Evolutionary conservation across 2,888 invertebrate genomes (phyloP).

Genomic region (Synanthedon myopaeformis): DNA sequence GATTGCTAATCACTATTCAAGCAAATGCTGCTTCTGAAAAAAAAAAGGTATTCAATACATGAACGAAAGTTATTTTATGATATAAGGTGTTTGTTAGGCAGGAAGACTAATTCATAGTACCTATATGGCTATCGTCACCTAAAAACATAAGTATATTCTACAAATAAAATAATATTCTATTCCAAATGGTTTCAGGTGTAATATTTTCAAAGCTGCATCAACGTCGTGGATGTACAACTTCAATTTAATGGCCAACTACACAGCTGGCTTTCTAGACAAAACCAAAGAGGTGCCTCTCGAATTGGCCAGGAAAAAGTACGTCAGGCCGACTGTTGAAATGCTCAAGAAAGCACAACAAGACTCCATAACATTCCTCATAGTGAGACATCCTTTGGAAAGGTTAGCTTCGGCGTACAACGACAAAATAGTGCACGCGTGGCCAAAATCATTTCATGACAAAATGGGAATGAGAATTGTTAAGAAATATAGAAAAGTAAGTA

Average conservation of each 20-base stretch:
- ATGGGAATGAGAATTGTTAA: constrained; percentile 82
- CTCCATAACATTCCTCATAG: constrained; percentile 84
- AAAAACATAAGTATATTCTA: no score
- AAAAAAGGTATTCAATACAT: no score
- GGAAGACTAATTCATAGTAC: no score
- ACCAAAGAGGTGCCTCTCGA: constrained; percentile 83
- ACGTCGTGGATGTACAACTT: constrained; percentile 95
- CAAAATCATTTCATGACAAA: constrained; percentile 85
- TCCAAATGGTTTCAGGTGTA: constrained; percentile 69
- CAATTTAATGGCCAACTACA: constrained; percentile 86
- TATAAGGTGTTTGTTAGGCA: no score
- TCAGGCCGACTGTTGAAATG: constrained; percentile 79
- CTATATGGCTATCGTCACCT: no score
- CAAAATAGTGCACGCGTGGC: constrained; percentile 85
- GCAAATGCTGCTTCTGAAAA: no score
- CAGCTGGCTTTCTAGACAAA: constrained; percentile 79
- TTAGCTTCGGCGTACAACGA: constrained; percentile 86
- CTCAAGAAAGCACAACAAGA: constrained; percentile 79
- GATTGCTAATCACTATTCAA: background rate
- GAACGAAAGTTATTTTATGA: no score
- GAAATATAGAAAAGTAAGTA: constrained; percentile 76
- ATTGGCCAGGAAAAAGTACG: constrained; percentile 83
- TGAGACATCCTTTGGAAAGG: constrained; percentile 83
- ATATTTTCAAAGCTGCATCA: constrained; percentile 87
- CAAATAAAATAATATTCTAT: no score